Evolutionary conservation across 2,113 vertebrate species (phyloP).

Genomic region (Chrysemys picta): DNA sequence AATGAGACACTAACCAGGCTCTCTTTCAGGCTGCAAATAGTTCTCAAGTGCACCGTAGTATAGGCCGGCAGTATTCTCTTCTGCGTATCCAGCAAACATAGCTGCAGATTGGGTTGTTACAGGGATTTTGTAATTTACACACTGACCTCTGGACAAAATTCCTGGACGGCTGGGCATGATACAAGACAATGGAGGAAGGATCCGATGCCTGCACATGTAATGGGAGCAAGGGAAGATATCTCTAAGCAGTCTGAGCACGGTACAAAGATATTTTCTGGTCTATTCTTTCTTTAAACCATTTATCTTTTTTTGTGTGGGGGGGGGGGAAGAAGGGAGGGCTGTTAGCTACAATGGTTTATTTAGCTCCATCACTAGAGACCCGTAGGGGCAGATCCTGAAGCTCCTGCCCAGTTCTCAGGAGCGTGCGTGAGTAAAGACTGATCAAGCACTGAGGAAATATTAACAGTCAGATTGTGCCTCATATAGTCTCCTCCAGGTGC

Average conservation of each 20-base stretch:
- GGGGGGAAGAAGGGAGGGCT: background rate
- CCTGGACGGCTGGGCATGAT: background rate
- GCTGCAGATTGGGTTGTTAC: background rate
- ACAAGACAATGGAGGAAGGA: background rate
- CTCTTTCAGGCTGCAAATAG: background rate
- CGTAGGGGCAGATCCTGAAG: background rate
- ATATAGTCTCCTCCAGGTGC: background rate
- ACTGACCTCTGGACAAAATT: conserved; percentile 1
- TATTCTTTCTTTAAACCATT: background rate
- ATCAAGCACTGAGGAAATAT: rapidly evolving
- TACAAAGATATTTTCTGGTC: background rate
- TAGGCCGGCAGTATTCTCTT: background rate
- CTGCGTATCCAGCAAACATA: background rate
- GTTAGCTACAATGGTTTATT: background rate
- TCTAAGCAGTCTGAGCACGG: background rate
- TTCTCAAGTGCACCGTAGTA: background rate
- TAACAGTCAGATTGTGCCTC: background rate
- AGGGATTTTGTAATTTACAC: background rate
- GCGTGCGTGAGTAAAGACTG: background rate
- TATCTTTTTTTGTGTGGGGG: too few relatives aligned
- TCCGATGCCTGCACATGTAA: background rate
- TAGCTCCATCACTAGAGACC: background rate
- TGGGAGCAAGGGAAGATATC: background rate
- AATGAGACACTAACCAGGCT: background rate
- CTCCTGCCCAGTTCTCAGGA: background rate